phyloP scores from a whole-genome alignment of 2,113 vertebrate genomes.

The Hepsetus odoe region DNA sequence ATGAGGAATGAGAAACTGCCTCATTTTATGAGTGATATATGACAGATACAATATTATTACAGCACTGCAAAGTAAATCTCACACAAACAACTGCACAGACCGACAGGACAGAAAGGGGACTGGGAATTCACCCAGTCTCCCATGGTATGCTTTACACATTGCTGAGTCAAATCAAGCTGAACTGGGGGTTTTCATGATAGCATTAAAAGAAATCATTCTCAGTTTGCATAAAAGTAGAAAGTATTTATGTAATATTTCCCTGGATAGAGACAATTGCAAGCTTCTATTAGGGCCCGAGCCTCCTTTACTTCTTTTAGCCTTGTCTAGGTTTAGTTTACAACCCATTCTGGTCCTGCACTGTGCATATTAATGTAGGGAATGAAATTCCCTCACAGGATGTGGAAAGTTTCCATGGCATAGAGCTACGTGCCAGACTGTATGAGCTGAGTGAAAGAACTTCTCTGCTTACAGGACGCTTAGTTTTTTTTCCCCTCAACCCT shows the following conservation, averaged over 20 bases:
- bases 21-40: too few species aligned
- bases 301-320: neutral
- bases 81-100: neutral
- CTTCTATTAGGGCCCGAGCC: neutral
- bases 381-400: neutral
- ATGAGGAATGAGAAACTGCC: too few species aligned
- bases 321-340: neutral
- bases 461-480: constrained; percentile 15
- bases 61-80: neutral
- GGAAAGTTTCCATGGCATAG: neutral
- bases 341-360: neutral
- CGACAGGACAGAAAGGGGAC: neutral
- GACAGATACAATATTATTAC: too few species aligned
- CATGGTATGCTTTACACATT: constrained; percentile 47
- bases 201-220: constrained; percentile 69
- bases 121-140: neutral
- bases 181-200: constrained; percentile 42
- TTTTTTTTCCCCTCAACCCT: neutral
- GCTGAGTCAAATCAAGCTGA: constrained; percentile 13
- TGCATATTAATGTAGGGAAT: neutral
- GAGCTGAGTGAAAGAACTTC: constrained; percentile 5
- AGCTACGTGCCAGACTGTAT: neutral
- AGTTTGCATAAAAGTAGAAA: neutral
- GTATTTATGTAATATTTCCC: neutral
- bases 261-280: neutral